Evolutionary conservation across 1,140 invertebrate genomes (phyloP).

Genomic region (Portunus trituberculatus): DNA sequence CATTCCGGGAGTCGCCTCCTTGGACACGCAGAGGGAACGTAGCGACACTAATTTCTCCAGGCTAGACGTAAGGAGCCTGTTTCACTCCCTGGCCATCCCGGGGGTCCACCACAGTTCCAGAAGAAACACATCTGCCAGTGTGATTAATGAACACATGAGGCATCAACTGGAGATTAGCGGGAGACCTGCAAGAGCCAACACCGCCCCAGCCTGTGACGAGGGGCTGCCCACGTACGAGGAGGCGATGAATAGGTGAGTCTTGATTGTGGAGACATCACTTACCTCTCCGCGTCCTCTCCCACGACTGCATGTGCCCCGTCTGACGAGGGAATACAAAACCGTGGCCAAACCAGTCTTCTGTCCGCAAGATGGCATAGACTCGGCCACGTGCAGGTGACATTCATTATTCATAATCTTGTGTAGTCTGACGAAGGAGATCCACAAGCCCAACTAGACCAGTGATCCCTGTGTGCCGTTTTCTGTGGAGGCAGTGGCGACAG

Average conservation of each 20-base stretch:
- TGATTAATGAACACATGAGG: not conserved
- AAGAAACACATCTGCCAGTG: not conserved
- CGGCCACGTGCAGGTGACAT: too few species aligned
- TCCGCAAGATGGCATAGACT: too few species aligned
- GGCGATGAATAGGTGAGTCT: not conserved
- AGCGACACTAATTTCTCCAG: not conserved
- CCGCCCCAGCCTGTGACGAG: not conserved
- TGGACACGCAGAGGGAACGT: not conserved
- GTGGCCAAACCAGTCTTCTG: too few species aligned
- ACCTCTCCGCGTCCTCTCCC: too few species aligned
- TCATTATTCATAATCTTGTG: too few species aligned
- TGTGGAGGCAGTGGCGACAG: too few species aligned
- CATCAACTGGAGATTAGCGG: not conserved
- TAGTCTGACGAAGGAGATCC: too few species aligned
- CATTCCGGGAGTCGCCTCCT: not conserved
- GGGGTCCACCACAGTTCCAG: not conserved
- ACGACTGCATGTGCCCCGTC: too few species aligned
- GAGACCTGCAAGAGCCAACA: not conserved
- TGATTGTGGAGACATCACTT: not conserved
- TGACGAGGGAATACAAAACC: too few species aligned
- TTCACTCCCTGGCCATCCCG: not conserved
- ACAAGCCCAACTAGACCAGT: too few species aligned
- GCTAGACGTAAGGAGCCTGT: not conserved
- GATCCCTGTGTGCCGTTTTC: too few species aligned
- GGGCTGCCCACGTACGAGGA: not conserved